Evolutionary conservation across 2,888 invertebrate species (phyloP), one percentile per base, ranked within the genome.

Genomic region (Smittia aterrima): DNA sequence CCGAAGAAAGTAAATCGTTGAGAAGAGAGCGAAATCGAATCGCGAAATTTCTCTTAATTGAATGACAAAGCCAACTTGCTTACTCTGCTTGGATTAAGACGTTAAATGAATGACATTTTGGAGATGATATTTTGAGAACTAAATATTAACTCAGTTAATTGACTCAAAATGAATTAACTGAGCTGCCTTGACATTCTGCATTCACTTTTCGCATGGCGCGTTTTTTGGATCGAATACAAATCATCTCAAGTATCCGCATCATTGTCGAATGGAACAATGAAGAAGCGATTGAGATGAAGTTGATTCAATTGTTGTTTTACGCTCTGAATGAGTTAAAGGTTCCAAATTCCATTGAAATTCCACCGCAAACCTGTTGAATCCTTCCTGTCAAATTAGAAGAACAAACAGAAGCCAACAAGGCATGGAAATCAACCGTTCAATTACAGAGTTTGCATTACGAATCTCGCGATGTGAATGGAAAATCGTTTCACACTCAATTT

Each of bases 181-280:
- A 18, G 18, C 58, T 18, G 58, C 58, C 58, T 58, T 58, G 58
- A 58, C 58, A 58, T 58, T 58, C 58, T 58, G 18, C 58, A 22
- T 58, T 58, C 58, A 7, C 58, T 58, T 22, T 58, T 22, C 7
- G 47, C 16, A n/a, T 47, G 47, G 47, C 16, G 16, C 16, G 9
- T 58, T 58, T 58, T 58, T 2, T 58, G 58, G 18, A 9, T n/a
- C 58, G 22, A 58, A 2, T 18, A 58, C n/a, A 58, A 58, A 58
- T 58, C 58, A 58, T 18, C 18, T 13, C 7, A 58, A 7, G n/a
- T 22, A 22, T 58, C 58, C 58, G 58, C 58, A 58, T 47, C 47
- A 11, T 47, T n/a, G n/a, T n/a, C n/a, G n/a, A n/a, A n/a, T 32
- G 32, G 9, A 32, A 32, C 32, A 32, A 32, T 32, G 32, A 9